Base-by-base conservation (phyloP, 2,797 vertebrate genomes). In the Gymnoscopelus braueri region DNA sequence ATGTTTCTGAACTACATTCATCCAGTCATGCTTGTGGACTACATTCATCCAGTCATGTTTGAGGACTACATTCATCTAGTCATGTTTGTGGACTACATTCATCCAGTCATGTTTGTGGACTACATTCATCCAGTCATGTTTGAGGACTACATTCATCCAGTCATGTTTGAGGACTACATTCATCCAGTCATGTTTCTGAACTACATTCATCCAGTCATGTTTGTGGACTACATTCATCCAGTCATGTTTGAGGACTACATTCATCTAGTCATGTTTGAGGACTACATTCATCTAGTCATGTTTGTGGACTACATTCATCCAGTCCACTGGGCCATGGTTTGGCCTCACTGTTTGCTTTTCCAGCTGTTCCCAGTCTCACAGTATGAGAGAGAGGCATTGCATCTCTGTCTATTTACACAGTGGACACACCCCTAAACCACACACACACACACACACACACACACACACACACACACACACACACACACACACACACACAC, bases 271-370 rank as follows among this genome's bases (percentile, higher is more conserved):
- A 83, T 84, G 80, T 88, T 80, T 83, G 78, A 86, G 83, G 86
- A 82, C 48, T 57, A 35, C 49, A 51, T 63, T 60, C 24, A 81
- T 84, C 84, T 74, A 87, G 84, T 82, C 83, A 86, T 80, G 73
- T 88, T 80, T 83, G 78, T 87, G 83, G 86, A 82, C 32, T 47
- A 61, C 10, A 44, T 44, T 10, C 39, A 81, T 84, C 84, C 74
- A 87, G 84, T 82, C 79, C 79, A 86, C 72, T 70, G 81, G 81
- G 84, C 84, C 82, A 63, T 61, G 72, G 65, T 79, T 78, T 67
- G 52, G 80, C 79, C 81, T 73, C 78, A 83, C 75, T 90, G 81
- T 93, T 92, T 92, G 89, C 91, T 92, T 91, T 91, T 93, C 90
- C 88, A 92, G 89, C 90, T 92, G 91, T 87, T 90, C 86, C 82